phyloP scores from a whole-genome alignment of 2,113 vertebrate species.

The Otus sunia region DNA sequence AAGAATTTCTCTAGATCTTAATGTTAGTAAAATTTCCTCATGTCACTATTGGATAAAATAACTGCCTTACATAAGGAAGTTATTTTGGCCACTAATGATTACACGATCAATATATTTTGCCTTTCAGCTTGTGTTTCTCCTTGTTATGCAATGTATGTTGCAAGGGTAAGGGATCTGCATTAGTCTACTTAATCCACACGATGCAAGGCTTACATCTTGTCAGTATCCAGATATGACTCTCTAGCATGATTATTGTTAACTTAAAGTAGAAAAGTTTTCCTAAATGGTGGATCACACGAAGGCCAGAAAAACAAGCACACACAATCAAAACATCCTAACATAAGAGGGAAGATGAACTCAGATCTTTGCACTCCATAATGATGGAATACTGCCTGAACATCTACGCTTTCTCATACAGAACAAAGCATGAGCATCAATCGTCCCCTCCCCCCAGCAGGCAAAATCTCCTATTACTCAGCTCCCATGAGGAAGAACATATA shows the following conservation, averaged over 20 bases:
- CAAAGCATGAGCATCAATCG: not conserved
- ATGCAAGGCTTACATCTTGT: not conserved
- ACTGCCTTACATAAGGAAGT: not conserved
- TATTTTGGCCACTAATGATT: not conserved
- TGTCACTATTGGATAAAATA: not conserved
- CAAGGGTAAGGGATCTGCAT: not conserved
- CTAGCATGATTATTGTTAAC: not conserved
- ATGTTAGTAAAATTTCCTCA: not conserved
- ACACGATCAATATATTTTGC: not conserved
- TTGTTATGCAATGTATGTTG: not conserved
- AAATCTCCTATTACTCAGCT: not conserved
- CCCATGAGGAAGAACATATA: not conserved
- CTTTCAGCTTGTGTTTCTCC: not conserved
- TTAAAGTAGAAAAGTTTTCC: not conserved
- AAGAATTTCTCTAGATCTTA: not conserved
- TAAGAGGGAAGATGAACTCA: not conserved
- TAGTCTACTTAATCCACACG: not conserved
- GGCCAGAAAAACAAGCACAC: not conserved
- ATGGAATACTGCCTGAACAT: not conserved
- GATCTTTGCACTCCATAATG: not conserved
- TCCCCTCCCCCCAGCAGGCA: not conserved
- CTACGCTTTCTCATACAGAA: not conserved
- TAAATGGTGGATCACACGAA: not conserved
- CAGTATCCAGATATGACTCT: not conserved
- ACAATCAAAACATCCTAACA: fast-evolving